phyloP scores from a whole-genome alignment of 30 jellyfish, hydroid and myxozoan species.

The Calvadosia cruxmelitensis region DNA sequence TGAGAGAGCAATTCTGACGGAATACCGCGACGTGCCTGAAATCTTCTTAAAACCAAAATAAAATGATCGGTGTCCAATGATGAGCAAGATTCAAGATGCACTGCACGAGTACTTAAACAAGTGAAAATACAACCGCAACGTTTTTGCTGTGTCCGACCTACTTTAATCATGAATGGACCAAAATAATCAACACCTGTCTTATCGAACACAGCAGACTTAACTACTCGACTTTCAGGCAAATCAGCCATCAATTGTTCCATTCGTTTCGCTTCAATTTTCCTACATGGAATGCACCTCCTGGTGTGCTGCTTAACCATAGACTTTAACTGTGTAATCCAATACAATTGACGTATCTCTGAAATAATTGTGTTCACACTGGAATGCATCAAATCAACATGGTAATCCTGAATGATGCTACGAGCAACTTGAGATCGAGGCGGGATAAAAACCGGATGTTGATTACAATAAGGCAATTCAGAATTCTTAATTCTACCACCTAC shows the following conservation, averaged over 20 bases:
- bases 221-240: conserved; percentile 36
- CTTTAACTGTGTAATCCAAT: too few relatives aligned
- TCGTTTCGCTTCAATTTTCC: background rate
- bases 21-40: conserved; percentile 28
- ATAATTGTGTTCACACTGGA: too few relatives aligned
- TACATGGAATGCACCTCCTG: too few relatives aligned
- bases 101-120: conserved; percentile 34
- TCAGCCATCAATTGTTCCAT: conserved; percentile 41
- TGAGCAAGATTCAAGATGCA: conserved; percentile 31
- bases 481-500: conserved; percentile 45
- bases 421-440: too few relatives aligned
- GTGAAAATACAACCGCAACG: conserved; percentile 42
- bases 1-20: conserved; percentile 18
- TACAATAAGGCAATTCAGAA: conserved; percentile 1
- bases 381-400: too few relatives aligned
- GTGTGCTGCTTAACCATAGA: too few relatives aligned
- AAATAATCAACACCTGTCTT: conserved; percentile 41
- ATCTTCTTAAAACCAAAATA: conserved; percentile 22
- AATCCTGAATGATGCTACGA: too few relatives aligned
- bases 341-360: too few relatives aligned
- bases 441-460: conserved; percentile 24
- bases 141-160: conserved; percentile 16
- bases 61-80: conserved; percentile 37
- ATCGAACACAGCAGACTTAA: conserved; percentile 32
- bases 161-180: conserved; percentile 44